Evolutionary conservation across 2,888 invertebrate species (phyloP).

Genomic region (Monochamus alternatus): DNA sequence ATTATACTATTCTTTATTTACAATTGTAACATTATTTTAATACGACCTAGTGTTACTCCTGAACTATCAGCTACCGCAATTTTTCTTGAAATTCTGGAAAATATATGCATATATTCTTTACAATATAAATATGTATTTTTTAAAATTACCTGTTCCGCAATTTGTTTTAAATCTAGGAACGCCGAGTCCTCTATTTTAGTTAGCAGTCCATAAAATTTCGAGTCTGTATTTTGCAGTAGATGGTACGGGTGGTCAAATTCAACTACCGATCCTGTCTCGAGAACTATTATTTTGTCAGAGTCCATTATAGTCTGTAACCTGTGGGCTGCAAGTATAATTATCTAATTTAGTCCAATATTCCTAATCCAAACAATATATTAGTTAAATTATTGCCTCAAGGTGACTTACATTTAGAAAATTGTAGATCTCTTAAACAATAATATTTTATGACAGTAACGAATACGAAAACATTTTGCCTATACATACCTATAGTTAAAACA

Average conservation of each 20-base stretch:
- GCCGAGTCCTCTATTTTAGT: slow-evolving; percentile 74
- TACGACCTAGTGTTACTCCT: too few relatives aligned
- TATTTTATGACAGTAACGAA: too few relatives aligned
- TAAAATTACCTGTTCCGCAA: slow-evolving; percentile 14
- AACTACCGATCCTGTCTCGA: slow-evolving; percentile 82
- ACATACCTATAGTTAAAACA: slow-evolving; percentile 80
- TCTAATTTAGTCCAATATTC: neutral
- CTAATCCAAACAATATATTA: neutral
- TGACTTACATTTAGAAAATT: neutral
- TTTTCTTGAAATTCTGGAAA: slow-evolving; percentile 13
- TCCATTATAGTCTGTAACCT: slow-evolving; percentile 89
- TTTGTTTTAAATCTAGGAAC: neutral
- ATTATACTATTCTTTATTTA: too few relatives aligned
- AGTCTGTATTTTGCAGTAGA: slow-evolving; percentile 72
- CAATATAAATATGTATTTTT: neutral
- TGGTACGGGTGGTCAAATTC: slow-evolving; percentile 82
- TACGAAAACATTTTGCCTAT: neutral
- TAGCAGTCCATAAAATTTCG: slow-evolving; percentile 75
- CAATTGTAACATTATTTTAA: too few relatives aligned
- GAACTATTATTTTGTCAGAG: slow-evolving; percentile 84
- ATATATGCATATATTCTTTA: neutral
- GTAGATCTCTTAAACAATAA: too few relatives aligned
- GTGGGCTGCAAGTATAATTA: slow-evolving; percentile 74
- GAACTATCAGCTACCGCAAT: neutral
- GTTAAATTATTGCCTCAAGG: neutral